A percentile compares a stretch with the other conserved stretches of the same genome.
Conservation (phyloP, 1,140 invertebrate species). For the Drosophila gunungcola region DNA sequence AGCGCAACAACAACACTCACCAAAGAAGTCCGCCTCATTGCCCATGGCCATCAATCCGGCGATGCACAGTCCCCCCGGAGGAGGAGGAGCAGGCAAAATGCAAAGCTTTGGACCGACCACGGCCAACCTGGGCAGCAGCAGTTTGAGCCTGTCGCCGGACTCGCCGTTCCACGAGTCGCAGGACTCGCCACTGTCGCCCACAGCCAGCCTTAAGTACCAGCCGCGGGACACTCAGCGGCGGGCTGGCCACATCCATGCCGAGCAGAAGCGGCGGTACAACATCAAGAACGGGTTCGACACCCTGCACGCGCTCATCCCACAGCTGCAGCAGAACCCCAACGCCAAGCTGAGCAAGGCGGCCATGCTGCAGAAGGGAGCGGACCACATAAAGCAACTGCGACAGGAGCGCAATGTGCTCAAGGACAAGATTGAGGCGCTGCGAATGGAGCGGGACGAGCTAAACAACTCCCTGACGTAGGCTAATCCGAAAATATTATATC, state of each 20-base stretch:
- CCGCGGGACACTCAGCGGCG: constrained; percentile 86
- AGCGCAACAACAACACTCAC: constrained; percentile 66
- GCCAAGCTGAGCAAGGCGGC: constrained; percentile 98
- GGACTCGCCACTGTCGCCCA: constrained; percentile 85
- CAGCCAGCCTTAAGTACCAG: constrained; percentile 81
- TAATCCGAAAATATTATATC: constrained; percentile 57
- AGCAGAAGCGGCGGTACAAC: constrained; percentile 98
- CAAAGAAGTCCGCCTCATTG: constrained; percentile 82
- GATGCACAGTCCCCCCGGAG: constrained; percentile 71
- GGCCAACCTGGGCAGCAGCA: constrained; percentile 41
- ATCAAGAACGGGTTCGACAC: constrained; percentile 99
- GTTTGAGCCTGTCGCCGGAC: constrained; percentile 75
- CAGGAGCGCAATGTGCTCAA: constrained; percentile 93
- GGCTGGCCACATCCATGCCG: constrained; percentile 97
- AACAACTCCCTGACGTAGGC: constrained; percentile 93
- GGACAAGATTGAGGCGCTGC: constrained; percentile 94
- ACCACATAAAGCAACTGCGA: constrained; percentile 96
- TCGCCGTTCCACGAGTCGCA: constrained; percentile 80
- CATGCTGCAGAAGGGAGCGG: constrained; percentile 98
- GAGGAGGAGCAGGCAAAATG: constrained; percentile 46
- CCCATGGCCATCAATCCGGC: constrained; percentile 61
- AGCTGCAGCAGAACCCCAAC: constrained; percentile 95
- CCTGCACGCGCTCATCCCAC: constrained; percentile 96
- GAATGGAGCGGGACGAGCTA: constrained; percentile 94
- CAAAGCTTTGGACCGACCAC: constrained; percentile 43